These are phyloP conservation scores for Cyclargus thomasi DNA, from an alignment of 1,140 invertebrate species.

Conservation along the genomic window DNA sequence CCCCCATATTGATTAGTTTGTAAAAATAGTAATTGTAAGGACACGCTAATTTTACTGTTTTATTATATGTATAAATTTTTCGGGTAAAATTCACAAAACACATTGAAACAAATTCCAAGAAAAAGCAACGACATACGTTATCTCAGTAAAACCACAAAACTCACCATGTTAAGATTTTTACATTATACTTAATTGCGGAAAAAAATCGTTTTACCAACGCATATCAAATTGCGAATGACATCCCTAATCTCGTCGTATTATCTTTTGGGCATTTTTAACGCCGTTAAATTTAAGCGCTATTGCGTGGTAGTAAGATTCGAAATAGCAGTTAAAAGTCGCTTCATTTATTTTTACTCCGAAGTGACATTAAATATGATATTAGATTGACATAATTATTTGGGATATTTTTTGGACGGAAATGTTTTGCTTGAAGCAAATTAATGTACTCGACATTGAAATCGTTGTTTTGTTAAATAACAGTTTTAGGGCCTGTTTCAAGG, in stretches of 20 bases:
- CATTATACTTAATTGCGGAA: not conserved
- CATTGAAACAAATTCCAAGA: not conserved
- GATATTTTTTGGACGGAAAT: not conserved
- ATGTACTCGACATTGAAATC: no score
- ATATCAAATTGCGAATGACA: conserved; percentile 10
- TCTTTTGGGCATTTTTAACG: not conserved
- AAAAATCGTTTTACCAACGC: conserved; percentile 8
- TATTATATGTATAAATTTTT: no score
- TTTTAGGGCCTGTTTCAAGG: no score
- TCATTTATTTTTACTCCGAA: not conserved
- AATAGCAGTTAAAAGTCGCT: not conserved
- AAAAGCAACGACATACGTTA: no score
- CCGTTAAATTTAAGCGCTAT: not conserved
- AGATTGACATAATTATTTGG: conserved; percentile 7
- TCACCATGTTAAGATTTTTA: not conserved
- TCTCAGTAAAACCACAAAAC: no score
- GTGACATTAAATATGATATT: conserved; percentile 6
- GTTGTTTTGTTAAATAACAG: no score
- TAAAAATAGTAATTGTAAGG: no score
- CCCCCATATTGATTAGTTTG: no score
- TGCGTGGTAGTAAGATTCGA: not conserved
- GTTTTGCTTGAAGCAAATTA: not conserved
- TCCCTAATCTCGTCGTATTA: conserved; percentile 2
- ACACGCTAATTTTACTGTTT: no score
- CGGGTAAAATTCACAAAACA: no score